Evolutionary conservation across 2,888 invertebrate species (phyloP), one percentile per base, ranked within the genome.

Genomic region (Acleris sparsana): DNA sequence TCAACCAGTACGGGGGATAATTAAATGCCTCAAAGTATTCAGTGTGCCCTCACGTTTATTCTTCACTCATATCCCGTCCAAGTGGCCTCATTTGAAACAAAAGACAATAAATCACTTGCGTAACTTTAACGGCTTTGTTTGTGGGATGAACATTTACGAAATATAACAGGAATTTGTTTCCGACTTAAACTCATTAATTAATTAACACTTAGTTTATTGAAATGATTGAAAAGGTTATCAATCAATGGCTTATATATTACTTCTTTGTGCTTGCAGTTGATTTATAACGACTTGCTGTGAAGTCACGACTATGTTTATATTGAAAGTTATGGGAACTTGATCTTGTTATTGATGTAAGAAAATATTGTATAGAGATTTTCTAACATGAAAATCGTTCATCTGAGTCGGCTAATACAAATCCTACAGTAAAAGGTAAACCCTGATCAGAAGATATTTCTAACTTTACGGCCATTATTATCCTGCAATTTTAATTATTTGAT

Each of bases 21-120:
- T 25, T 3, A 25, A 25, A 6, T 25, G 6, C 25, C 25, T 25
- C 0, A 25, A 25, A 46, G 16, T 17, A 46, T 46, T 6, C 46
- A 16, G 16, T 51, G 51, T 51, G 22, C 33, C 6, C 22, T 53
- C 7, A 22, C 53, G n/a, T 22, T 22, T 51, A 51, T 22, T 20
- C 16, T 49, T 22, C 17, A 51, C 57, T 52, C 52, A 44, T 52
- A 33, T 53, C 33, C 39, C 49, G 20, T 33, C 43, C 52, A 53
- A n/a, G 33, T 63, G 59, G 63, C 56, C 62, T 66, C 62, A 48
- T 69, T 59, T 65, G 55, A 53, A 63, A 69, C 59, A 65, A 68
- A 65, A 69, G 65, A 53, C 62, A 56, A 69, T 66, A 62, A 66
- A 69, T 66, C 39, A 60, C 46, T 69, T 65, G 51, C 58, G 62